Conservation (phyloP, 2,888 invertebrate species). For the Thymelicus sylvestris region DNA sequence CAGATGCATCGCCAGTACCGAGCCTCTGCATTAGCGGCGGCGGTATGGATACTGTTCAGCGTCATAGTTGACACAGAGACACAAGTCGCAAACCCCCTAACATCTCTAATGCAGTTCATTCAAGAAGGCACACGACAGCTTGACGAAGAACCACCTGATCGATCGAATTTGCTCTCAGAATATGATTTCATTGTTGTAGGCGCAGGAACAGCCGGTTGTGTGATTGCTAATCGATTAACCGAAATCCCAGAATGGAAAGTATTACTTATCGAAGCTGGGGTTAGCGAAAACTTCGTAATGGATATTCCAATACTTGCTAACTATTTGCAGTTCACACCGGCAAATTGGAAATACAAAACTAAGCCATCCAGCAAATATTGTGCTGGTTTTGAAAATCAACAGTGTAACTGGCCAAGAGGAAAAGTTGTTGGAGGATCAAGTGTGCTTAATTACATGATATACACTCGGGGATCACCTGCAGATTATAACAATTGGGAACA, state of each 20-base stretch:
- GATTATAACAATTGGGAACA: conserved; percentile 92
- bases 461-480: conserved; percentile 87
- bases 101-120: conserved; percentile 82
- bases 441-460: conserved; percentile 92
- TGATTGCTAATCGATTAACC: conserved; percentile 89
- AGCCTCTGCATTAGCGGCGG: conserved; percentile 53
- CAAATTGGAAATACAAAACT: conserved; percentile 93
- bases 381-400: conserved; percentile 89
- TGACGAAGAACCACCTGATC: conserved; percentile 82
- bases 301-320: conserved; percentile 90
- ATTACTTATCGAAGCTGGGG: conserved; percentile 90
- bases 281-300: conserved; percentile 89
- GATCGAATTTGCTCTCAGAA: conserved; percentile 76
- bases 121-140: conserved; percentile 81
- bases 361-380: conserved; percentile 90
- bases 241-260: conserved; percentile 89
- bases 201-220: conserved; percentile 92
- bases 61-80: conserved; percentile 57
- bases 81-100: conserved; percentile 66
- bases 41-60: conserved; percentile 58
- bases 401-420: conserved; percentile 92
- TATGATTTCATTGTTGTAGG: conserved; percentile 92
- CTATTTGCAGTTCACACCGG: conserved; percentile 88
- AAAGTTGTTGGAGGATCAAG: conserved; percentile 93
- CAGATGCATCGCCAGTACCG: conserved; percentile 70